These are phyloP conservation scores for Epinephelus moara DNA, from an alignment of 2,113 vertebrate species.

Conservation along the genomic window DNA sequence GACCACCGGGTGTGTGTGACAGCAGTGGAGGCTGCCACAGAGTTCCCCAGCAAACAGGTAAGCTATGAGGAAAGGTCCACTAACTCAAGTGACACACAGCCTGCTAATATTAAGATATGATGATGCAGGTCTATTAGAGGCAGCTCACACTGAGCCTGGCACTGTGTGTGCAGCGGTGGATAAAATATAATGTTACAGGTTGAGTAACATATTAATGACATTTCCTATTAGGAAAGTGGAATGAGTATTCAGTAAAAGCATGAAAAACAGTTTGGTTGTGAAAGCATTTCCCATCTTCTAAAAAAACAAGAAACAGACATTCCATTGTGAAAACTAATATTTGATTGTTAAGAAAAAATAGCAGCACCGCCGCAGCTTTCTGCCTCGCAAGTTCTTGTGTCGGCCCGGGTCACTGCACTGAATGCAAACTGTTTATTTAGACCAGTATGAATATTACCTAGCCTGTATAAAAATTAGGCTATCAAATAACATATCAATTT, in stretches of 20 bases:
- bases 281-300: neutral
- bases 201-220: neutral
- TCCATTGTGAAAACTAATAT: too few relatives aligned
- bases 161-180: neutral
- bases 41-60: conserved; percentile 69
- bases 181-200: neutral
- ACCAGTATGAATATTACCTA: too few relatives aligned
- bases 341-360: too few relatives aligned
- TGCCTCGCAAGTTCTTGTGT: too few relatives aligned
- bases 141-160: neutral
- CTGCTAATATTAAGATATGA: neutral
- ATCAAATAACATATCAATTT: too few relatives aligned
- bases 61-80: neutral
- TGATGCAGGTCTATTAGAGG: neutral
- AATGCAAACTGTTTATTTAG: too few relatives aligned
- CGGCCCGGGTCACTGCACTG: too few relatives aligned
- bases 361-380: too few relatives aligned
- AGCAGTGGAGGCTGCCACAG: conserved; percentile 85
- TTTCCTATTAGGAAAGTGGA: neutral
- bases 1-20: conserved; percentile 87
- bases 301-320: too few relatives aligned
- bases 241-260: neutral
- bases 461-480: too few relatives aligned
- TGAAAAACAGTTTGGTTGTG: neutral
- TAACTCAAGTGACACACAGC: neutral